These are phyloP conservation scores for Adrianichthys oophorus DNA, from an alignment of 2,797 vertebrate species.

Conservation along the genomic window DNA sequence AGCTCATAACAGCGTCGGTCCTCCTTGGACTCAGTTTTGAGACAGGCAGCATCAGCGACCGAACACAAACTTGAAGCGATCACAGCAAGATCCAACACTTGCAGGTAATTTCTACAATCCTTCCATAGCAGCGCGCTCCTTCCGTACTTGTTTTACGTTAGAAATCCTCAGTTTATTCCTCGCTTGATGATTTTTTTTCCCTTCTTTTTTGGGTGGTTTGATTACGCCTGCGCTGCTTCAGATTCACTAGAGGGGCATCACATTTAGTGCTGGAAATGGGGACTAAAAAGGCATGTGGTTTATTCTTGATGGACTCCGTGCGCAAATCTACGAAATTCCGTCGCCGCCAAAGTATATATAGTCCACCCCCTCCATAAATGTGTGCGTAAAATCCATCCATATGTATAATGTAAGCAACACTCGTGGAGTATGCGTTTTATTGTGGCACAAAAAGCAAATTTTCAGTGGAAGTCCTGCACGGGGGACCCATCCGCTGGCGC, in stretches of 20 bases:
- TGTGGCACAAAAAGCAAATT: not conserved
- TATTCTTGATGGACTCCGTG: conserved; percentile 34
- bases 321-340: conserved; percentile 35
- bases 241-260: conserved; percentile 9
- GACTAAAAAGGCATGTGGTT: conserved; percentile 12
- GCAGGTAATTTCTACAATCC: conserved; percentile 59
- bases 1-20: conserved; percentile 59
- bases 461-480: conserved; percentile 17
- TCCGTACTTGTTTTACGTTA: too few relatives aligned
- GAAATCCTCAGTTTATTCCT: conserved; percentile 5
- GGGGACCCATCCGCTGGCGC: conserved; percentile 42
- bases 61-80: conserved; percentile 63
- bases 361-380: not conserved
- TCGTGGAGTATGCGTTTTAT: too few relatives aligned
- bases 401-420: not conserved
- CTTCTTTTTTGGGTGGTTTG: conserved; percentile 7
- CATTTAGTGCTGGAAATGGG: not conserved
- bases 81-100: conserved; percentile 34
- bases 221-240: conserved; percentile 22
- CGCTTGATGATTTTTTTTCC: conserved; percentile 5
- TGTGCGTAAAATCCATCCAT: not conserved
- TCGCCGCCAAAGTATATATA: conserved; percentile 17
- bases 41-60: conserved; percentile 51
- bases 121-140: not conserved
- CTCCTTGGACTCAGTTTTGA: conserved; percentile 72